A percentile compares a stretch with the other conserved stretches of the same genome.
Conservation (phyloP, 2,888 invertebrate species). For the Cotesia congregata region DNA sequence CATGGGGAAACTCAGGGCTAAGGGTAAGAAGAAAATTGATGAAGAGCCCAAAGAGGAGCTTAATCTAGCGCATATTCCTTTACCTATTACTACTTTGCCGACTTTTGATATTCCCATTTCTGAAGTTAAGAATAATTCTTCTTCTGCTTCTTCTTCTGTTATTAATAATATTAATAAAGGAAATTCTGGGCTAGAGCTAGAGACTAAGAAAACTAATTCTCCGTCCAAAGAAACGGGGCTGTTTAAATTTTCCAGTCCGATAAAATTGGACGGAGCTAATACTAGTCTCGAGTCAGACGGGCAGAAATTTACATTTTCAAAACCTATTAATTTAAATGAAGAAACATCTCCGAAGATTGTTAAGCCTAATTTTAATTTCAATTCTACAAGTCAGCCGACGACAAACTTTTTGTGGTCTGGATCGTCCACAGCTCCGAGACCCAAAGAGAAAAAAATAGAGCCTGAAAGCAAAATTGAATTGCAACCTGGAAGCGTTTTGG, state of each 20-base stretch:
- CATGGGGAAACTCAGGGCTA: conserved; percentile 70
- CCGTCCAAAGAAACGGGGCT: conserved; percentile 14
- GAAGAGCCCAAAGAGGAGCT: conserved; percentile 70
- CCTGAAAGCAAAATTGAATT: conserved; percentile 53
- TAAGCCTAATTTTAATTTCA: conserved; percentile 37
- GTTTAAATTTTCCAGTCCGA: conserved; percentile 70
- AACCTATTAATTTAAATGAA: conserved; percentile 69
- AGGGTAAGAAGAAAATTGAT: conserved; percentile 60
- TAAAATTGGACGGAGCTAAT: conserved; percentile 68
- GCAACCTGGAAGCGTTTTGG: conserved; percentile 70
- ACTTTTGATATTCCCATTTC: conserved; percentile 73
- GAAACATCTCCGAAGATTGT: neutral
- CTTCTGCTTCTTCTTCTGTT: no score
- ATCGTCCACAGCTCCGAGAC: conserved; percentile 59
- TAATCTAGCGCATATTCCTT: conserved; percentile 72
- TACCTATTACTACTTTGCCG: conserved; percentile 75
- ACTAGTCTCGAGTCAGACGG: conserved; percentile 69
- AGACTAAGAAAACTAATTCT: neutral
- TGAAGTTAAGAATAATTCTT: conserved; percentile 47
- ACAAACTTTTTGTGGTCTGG: conserved; percentile 65
- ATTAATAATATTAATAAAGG: conserved; percentile 23
- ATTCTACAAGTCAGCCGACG: conserved; percentile 38
- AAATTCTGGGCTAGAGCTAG: neutral
- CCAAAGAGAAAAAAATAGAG: conserved; percentile 56
- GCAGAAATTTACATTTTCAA: conserved; percentile 75